These are phyloP conservation scores for Mugil cephalus DNA, from an alignment of 2,113 vertebrate genomes.

Conservation along the genomic window DNA sequence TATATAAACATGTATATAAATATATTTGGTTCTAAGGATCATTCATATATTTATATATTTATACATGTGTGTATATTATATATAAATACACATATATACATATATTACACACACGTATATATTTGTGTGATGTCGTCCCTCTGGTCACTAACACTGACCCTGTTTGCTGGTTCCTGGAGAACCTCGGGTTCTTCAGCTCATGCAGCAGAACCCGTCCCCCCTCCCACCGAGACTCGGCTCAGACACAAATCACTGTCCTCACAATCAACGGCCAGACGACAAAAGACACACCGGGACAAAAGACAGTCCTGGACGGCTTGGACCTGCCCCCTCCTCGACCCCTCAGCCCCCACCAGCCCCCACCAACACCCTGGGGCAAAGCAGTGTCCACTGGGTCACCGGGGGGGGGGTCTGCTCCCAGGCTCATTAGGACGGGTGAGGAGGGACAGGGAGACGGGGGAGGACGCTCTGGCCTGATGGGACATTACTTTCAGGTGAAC, in stretches of 20 bases:
- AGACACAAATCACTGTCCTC: slow-evolving; percentile 57
- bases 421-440: slow-evolving; percentile 84
- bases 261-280: slow-evolving; percentile 64
- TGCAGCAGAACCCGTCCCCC: too few species aligned
- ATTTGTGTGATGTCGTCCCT: too few species aligned
- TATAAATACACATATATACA: too few species aligned
- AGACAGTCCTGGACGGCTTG: slow-evolving; percentile 30
- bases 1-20: too few species aligned
- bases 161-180: too few species aligned
- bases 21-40: too few species aligned
- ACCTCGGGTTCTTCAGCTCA: too few species aligned
- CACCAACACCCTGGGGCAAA: slow-evolving; percentile 86
- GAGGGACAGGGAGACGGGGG: slow-evolving; percentile 35
- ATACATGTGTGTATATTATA: too few species aligned
- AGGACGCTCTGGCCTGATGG: slow-evolving; percentile 87
- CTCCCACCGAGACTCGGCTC: too few species aligned
- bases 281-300: slow-evolving; percentile 75
- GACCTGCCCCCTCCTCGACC: slow-evolving; percentile 29
- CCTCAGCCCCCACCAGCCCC: neutral
- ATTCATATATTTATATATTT: too few species aligned
- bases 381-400: slow-evolving; percentile 94
- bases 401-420: slow-evolving; percentile 88
- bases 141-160: too few species aligned
- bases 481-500: slow-evolving; percentile 98
- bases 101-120: too few species aligned